phyloP scores from a whole-genome alignment of 2,797 vertebrate species.

The Macropodus opercularis region DNA sequence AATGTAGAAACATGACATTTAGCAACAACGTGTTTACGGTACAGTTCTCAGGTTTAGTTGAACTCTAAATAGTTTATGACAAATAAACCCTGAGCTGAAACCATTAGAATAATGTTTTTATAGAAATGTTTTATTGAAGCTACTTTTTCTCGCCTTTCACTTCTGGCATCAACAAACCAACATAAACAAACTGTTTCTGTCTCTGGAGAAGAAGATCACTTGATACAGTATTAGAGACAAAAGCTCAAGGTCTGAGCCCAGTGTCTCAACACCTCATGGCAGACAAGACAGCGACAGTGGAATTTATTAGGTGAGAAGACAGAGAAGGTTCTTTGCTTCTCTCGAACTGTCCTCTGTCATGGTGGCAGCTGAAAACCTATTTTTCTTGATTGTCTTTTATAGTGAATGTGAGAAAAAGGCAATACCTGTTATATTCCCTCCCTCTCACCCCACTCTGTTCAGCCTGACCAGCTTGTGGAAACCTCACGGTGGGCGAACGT shows the following conservation, averaged over 20 bases:
- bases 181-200: conserved; percentile 8
- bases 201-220: neutral
- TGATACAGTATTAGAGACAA: no score
- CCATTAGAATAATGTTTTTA: conserved; percentile 12
- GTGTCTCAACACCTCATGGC: neutral
- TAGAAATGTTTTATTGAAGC: neutral
- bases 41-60: neutral
- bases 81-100: neutral
- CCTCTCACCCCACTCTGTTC: no score
- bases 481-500: no score
- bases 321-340: no score
- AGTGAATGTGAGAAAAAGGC: no score
- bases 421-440: no score
- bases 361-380: neutral
- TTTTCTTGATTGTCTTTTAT: neutral
- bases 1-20: conserved; percentile 6
- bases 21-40: neutral
- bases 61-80: neutral
- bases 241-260: no score
- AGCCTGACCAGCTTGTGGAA: no score
- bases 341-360: no score
- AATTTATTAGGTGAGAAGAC: neutral
- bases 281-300: neutral
- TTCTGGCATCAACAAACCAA: neutral
- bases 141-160: neutral